phyloP scores from a whole-genome alignment of 2,888 invertebrate genomes.

The Craniophora ligustri region DNA sequence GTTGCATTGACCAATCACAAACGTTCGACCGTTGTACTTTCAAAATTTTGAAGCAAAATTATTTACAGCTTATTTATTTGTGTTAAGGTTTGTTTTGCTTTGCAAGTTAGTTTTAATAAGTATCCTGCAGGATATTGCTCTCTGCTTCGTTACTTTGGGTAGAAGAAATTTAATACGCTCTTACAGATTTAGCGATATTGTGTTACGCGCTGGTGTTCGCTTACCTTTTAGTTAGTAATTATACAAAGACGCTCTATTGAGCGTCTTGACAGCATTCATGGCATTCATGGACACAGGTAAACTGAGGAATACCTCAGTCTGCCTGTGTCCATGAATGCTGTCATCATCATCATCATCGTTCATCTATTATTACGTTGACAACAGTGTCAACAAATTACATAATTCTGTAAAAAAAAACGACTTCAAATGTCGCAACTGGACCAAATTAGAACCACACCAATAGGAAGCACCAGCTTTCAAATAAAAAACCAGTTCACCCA shows the following conservation, averaged over 20 bases:
- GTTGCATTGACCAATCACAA: conserved; percentile 34
- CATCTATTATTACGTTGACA: too few relatives aligned
- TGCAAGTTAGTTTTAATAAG: neutral
- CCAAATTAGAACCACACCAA: too few relatives aligned
- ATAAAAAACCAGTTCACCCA: too few relatives aligned
- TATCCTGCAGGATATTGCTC: conserved; percentile 15
- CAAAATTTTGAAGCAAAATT: conserved; percentile 25
- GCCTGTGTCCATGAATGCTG: too few relatives aligned
- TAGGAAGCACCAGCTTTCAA: too few relatives aligned
- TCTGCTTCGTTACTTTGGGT: conserved; percentile 8
- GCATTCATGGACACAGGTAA: too few relatives aligned
- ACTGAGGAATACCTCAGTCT: too few relatives aligned
- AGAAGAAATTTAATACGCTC: neutral
- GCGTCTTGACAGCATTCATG: too few relatives aligned
- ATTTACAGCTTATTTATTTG: conserved; percentile 2
- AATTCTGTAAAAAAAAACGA: too few relatives aligned
- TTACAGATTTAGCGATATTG: conserved; percentile 1
- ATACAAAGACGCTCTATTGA: neutral
- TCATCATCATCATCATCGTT: too few relatives aligned
- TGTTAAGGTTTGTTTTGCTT: conserved; percentile 7
- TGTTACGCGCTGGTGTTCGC: conserved; percentile 5
- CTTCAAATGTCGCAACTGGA: too few relatives aligned
- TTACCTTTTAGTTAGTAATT: neutral
- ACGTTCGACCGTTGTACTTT: conserved; percentile 34
- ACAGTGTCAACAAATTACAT: too few relatives aligned